Evolutionary conservation across 2,797 vertebrate species (phyloP), one percentile per base, ranked within the genome.

Genomic region (Gymnoscopelus braueri): DNA sequence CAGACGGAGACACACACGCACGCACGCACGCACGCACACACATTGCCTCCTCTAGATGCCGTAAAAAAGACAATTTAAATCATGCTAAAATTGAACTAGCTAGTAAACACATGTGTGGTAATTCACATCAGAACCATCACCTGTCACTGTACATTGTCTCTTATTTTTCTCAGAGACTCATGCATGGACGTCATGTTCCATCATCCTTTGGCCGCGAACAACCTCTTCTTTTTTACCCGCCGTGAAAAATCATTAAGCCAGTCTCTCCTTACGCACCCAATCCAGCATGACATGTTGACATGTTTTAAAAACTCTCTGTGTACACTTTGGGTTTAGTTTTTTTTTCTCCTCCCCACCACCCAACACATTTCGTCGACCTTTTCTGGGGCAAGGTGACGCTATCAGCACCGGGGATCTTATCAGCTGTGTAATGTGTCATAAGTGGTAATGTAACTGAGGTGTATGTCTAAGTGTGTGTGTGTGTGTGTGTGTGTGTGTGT

Each of bases 401-500:
- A 91, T 89, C 87, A 79, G 80, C 63, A 1, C 2, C 0, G 14
- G 39, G 74, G 80, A 94, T 93, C 88, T 93, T 89, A 92, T 93
- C 92, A 85, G 71, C 79, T 67, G 69, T 89, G 84, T 83, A 87
- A 88, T 84, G 85, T 92, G 85, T 93, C 86, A 91, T 88, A 89
- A 93, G 90, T 86, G 81, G 74, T 88, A 85, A 91, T 90, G 84
- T 84, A 85, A 75, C 83, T 73, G 84, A 83, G 82, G 78, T 78
- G 69, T 80, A 69, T 76, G 74, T 73, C 13, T 80, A 71, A 77
- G 24, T 69, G 54, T 23, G 66, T 78, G 75, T 65, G 75, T 67
- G 60, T 58, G 54, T 32, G 24, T 52, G 66, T 29, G 63, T 65
- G 66, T 29, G 50, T 59, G 54, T 57, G 48, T 65, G 60, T 77